Conservation (phyloP, 2,888 invertebrate genomes). For the Anoncus sp. region DNA sequence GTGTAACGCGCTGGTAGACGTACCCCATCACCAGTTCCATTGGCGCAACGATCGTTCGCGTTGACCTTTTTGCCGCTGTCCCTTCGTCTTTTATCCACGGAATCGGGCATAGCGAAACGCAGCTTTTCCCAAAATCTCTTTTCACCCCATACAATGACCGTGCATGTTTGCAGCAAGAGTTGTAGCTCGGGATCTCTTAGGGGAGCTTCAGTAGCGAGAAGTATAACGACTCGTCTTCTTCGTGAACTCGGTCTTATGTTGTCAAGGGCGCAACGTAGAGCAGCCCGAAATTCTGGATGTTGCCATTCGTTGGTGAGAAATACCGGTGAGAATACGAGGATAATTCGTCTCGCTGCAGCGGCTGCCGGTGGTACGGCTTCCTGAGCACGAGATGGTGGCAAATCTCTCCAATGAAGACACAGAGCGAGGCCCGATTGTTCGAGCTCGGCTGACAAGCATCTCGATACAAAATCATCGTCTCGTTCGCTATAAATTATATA, state of each 20-base stretch:
- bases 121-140: conserved; percentile 94
- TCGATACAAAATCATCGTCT: conserved; percentile 89
- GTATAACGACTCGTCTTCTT: conserved; percentile 78
- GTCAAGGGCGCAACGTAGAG: conserved; percentile 91
- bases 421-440: conserved; percentile 89
- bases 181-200: conserved; percentile 91
- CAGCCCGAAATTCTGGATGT: conserved; percentile 91
- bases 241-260: conserved; percentile 82
- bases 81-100: conserved; percentile 82
- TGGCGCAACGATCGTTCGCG: conserved; percentile 60
- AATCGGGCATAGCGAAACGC: conserved; percentile 90
- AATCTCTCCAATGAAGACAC: conserved; percentile 85
- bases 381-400: conserved; percentile 80
- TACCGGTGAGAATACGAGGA: conserved; percentile 92
- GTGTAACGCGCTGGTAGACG: conserved; percentile 87
- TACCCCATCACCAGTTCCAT: conserved; percentile 85
- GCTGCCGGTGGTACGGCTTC: conserved; percentile 86
- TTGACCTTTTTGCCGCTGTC: conserved; percentile 64
- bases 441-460: conserved; percentile 88
- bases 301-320: conserved; percentile 94
- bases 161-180: conserved; percentile 89
- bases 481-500: conserved; percentile 94
- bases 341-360: conserved; percentile 90
- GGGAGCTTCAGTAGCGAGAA: conserved; percentile 88
- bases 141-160: conserved; percentile 90